Percentiles rank a stretch among this genome's conserved stretches.
phyloP scores from a whole-genome alignment of 2,888 invertebrate species.

The Mythimna lalbum region DNA sequence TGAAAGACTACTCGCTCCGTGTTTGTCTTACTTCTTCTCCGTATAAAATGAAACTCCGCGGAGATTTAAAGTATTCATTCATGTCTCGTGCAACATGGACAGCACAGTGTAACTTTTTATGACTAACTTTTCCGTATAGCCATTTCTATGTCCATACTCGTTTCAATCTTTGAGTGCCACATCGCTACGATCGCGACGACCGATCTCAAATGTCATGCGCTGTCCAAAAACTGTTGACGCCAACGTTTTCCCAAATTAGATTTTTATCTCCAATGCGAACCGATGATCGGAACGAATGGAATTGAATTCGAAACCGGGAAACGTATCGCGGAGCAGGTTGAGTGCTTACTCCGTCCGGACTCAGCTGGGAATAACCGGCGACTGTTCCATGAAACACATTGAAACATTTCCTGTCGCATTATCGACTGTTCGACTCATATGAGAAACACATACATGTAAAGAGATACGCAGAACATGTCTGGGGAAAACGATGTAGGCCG shows the following conservation, averaged over 20 bases:
- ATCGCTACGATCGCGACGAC: slow-evolving; percentile 61
- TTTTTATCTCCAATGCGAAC: slow-evolving; percentile 77
- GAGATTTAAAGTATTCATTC: slow-evolving; percentile 64
- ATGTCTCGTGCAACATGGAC: slow-evolving; percentile 54
- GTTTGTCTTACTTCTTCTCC: slow-evolving; percentile 51
- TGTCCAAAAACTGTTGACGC: slow-evolving; percentile 77
- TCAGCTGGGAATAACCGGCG: slow-evolving; percentile 72
- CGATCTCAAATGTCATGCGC: slow-evolving; percentile 72
- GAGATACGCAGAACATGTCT: slow-evolving; percentile 41
- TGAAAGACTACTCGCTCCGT: slow-evolving; percentile 33
- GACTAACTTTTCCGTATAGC: slow-evolving; percentile 64
- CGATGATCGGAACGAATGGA: slow-evolving; percentile 79
- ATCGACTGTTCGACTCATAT: slow-evolving; percentile 71
- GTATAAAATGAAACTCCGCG: slow-evolving; percentile 43
- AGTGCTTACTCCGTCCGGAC: slow-evolving; percentile 64
- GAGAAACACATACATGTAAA: slow-evolving; percentile 33
- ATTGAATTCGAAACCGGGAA: slow-evolving; percentile 76
- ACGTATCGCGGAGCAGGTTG: slow-evolving; percentile 66
- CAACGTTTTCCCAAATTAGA: slow-evolving; percentile 76
- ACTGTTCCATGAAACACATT: slow-evolving; percentile 74
- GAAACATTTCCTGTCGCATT: slow-evolving; percentile 77
- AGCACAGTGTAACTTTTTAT: slow-evolving; percentile 63
- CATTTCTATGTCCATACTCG: slow-evolving; percentile 68
- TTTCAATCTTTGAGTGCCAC: slow-evolving; percentile 61
- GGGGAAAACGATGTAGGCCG: slow-evolving; percentile 46